Base-by-base conservation (phyloP, 2,113 vertebrate genomes). In the Zosterops hypoxanthus region DNA sequence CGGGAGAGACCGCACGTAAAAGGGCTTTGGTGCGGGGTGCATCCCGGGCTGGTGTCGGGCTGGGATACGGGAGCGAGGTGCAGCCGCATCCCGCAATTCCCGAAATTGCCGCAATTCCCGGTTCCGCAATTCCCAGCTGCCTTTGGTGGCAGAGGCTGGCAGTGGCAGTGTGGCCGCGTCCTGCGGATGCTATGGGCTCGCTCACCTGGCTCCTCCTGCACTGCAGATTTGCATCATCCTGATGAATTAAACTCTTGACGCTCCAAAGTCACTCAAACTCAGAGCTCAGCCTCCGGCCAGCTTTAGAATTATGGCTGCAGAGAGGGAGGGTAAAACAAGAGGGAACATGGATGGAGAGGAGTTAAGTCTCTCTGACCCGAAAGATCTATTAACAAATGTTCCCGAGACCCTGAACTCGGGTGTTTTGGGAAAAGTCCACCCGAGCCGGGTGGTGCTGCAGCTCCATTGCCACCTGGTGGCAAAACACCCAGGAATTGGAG, bases 381-480 rank as follows among this genome's bases (percentile, higher is more conserved):
- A 25, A 20, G 59, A 16, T 56, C n/a, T 3, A 5, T 7, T 18
- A 39, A 39, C 36, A 39, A n/a, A n/a, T n/a, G n/a, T n/a, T n/a
- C n/a, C n/a, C n/a, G n/a, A n/a, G n/a, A n/a, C 4, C 2, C 46
- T 10, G 21, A 64, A 5, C 9, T 10, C 4, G 16, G 25, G 0
- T 39, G 42, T 41, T 88, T 13, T 11, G 82, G 82, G 53, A 1
- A 20, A 57, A 59, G 1, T 4, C 25, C 24, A 1, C 15, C 5
- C 3, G 6, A 25, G 49, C 1, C 1, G 44, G 17, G 31, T 1
- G 3, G 2, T 60, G 34, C 80, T 70, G 79, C 11, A 26, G 53
- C 82, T 91, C 41, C 29, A 28, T 80, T 96, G 94, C 94, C 96
- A 96, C 78, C 94, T 97, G 73, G 41, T 88, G 96, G 96, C 14